These are phyloP conservation scores for Artemia franciscana DNA, from an alignment of 1,140 invertebrate genomes.

Conservation along the genomic window DNA sequence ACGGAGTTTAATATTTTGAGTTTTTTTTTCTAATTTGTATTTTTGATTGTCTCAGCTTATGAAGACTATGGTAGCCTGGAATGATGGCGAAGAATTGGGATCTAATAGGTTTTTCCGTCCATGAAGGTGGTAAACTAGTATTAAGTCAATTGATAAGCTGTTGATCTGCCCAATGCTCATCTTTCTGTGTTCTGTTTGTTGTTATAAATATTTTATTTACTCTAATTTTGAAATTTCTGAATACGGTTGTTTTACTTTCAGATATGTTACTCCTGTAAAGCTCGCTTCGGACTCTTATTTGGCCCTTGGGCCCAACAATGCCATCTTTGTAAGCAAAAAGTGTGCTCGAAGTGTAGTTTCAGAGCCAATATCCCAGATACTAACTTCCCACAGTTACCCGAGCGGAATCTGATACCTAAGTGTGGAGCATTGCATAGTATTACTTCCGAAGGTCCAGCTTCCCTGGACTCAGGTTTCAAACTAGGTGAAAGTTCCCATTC, in stretches of 20 bases:
- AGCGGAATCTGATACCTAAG: not conserved
- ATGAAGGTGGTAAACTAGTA: not conserved
- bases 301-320: slow-evolving; percentile 82
- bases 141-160: not conserved
- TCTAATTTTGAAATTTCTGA: not conserved
- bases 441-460: not conserved
- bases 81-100: not conserved
- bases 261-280: slow-evolving; percentile 85
- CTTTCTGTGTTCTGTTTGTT: slow-evolving; percentile 2
- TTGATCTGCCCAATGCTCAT: not conserved
- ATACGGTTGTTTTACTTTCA: slow-evolving; percentile 20
- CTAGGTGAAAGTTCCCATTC: not conserved
- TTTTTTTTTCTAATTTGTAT: too few species aligned
- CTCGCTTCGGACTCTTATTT: slow-evolving; percentile 60
- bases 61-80: too few species aligned
- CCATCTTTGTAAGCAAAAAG: slow-evolving; percentile 71
- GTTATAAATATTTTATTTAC: slow-evolving; percentile 5
- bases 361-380: slow-evolving; percentile 28
- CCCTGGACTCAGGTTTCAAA: not conserved
- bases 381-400: not conserved
- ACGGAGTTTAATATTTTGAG: too few species aligned
- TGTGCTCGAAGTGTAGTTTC: slow-evolving; percentile 76
- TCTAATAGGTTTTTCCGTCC: not conserved
- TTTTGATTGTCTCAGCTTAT: too few species aligned
- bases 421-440: not conserved